Conservation (phyloP, 2,113 vertebrate genomes). For the Origma solitaria region DNA sequence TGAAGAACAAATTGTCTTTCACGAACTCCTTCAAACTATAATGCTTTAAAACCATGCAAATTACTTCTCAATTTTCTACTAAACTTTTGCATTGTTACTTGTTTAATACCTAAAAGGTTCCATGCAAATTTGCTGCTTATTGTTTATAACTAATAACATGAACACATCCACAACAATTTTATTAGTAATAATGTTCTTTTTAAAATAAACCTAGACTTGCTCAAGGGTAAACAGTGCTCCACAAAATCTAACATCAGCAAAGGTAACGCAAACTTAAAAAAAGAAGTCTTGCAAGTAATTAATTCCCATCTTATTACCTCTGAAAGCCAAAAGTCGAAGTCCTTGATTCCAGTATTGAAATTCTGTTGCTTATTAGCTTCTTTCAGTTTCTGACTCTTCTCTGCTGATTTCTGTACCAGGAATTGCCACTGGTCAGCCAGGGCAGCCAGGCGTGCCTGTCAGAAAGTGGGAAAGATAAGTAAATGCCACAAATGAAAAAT, state of each 20-base stretch:
- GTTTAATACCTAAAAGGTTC: not conserved
- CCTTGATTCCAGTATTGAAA: constrained; percentile 98
- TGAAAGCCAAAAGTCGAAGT: constrained; percentile 99
- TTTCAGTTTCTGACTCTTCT: constrained; percentile 98
- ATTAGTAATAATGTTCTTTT: not conserved
- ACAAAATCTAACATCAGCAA: not conserved
- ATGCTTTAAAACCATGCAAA: not conserved
- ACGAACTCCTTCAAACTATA: not conserved
- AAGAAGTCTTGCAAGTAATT: not conserved
- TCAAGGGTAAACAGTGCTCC: not conserved
- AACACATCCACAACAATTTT: not conserved
- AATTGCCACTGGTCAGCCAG: constrained; percentile 98
- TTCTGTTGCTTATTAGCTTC: constrained; percentile 99
- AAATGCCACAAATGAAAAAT: not conserved
- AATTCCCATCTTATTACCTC: constrained; percentile 75
- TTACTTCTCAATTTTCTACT: not conserved
- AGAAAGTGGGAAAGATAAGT: not conserved
- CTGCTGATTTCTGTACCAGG: constrained; percentile 95
- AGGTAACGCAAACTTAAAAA: not conserved
- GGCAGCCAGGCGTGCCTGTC: constrained; percentile 84
- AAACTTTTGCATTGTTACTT: not conserved
- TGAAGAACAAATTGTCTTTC: not conserved
- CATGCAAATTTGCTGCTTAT: not conserved
- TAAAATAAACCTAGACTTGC: not conserved
- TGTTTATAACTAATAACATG: not conserved